Evolutionary conservation across 2,113 vertebrate genomes (phyloP), one percentile per base, ranked within the genome.

Genomic region (Girardinichthys multiradiatus): DNA sequence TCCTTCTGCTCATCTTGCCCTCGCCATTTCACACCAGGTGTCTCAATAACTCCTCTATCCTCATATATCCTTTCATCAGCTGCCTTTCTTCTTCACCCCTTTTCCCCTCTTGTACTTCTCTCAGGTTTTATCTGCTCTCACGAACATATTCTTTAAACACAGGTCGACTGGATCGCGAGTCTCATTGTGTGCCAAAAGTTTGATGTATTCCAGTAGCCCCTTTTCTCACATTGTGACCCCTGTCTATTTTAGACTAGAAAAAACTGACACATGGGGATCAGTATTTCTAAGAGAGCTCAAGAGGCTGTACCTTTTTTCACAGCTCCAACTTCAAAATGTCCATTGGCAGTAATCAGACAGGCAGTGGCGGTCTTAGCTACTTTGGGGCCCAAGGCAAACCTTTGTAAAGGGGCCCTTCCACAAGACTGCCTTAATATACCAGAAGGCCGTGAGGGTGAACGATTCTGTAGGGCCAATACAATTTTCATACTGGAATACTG

Each of bases 131-230:
- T 85, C 77, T 37, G 54, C 75, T 31, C 1, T 1, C 58, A 2
- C 76, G 60, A 79, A 75, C 78, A 59, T 48, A 31, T 48, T 74
- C 70, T 80, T 69, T 37, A 45, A 60, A 57, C 72, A 64, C 57
- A 42, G 64, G 71, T 81, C 61, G 62, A 58, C 51, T 28, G 42
- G 58, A 39, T 62, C 69, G 42, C 2, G 21, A 54, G 6, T 64
- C 48, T 68, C 54, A 57, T 51, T 73, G 69, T 72, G 68, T 33
- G 64, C 64, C 29, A 63, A 14, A 70, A 73, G 74, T 72, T 64
- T 78, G 68, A 73, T 65, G 71, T 33, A 73, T 48, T 76, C 61
- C 71, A 64, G 57, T 31, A 42, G 33, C 62, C 48, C 54, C 29
- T 45, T 26, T 61, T 27, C 28, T 19, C 35, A 65, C 30, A 27